phyloP scores from a whole-genome alignment of 2,888 invertebrate genomes.

The Acholoe squamosa region DNA sequence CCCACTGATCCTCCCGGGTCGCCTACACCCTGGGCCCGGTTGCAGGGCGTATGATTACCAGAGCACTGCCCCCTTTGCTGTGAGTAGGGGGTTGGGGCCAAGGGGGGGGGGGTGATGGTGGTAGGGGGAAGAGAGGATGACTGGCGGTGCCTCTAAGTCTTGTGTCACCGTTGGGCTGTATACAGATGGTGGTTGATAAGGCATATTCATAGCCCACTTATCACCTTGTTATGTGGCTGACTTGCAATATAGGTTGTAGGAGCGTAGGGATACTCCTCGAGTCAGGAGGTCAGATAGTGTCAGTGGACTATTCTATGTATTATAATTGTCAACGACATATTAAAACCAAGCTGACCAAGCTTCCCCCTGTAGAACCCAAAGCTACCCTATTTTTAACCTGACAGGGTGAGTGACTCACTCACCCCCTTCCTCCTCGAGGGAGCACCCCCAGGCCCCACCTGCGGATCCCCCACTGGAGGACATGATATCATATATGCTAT shows the following conservation, averaged over 20 bases:
- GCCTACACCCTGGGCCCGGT: not conserved
- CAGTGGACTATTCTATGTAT: too few relatives aligned
- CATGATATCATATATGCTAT: too few relatives aligned
- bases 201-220: conserved; percentile 22
- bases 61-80: not conserved
- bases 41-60: not conserved
- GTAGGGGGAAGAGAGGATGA: not conserved
- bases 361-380: too few relatives aligned
- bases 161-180: not conserved
- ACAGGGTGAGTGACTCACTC: not conserved
- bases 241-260: not conserved
- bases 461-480: too few relatives aligned
- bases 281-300: not conserved
- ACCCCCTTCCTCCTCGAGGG: not conserved
- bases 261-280: not conserved
- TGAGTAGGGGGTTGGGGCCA: not conserved
- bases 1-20: not conserved
- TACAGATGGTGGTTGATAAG: conserved; percentile 29
- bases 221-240: not conserved
- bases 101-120: not conserved
- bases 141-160: not conserved
- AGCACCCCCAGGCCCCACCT: too few relatives aligned
- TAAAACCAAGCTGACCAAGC: too few relatives aligned
- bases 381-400: too few relatives aligned
- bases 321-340: too few relatives aligned